phyloP scores from a whole-genome alignment of 1,140 invertebrate species.

The Aphaenogaster floridana region DNA sequence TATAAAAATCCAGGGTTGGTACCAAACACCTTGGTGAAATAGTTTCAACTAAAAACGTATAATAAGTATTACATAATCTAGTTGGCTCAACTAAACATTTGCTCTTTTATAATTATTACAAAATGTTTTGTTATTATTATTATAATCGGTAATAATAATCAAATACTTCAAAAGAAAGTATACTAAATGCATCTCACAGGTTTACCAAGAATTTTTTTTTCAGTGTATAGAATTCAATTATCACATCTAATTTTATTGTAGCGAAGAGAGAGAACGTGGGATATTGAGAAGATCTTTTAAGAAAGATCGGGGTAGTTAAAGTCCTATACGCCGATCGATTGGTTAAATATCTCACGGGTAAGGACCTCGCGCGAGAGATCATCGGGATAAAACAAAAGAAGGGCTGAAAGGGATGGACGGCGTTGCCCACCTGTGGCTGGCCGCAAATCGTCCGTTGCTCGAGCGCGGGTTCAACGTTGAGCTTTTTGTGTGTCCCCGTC shows the following conservation, averaged over 20 bases:
- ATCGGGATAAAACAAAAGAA: conserved; percentile 37
- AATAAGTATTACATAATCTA: too few relatives aligned
- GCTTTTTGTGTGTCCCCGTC: background rate
- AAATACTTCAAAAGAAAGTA: too few relatives aligned
- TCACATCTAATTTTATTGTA: background rate
- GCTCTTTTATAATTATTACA: too few relatives aligned
- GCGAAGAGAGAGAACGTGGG: background rate
- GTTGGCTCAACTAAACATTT: too few relatives aligned
- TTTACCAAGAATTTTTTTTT: too few relatives aligned
- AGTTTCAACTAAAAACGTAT: too few relatives aligned
- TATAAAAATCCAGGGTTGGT: too few relatives aligned
- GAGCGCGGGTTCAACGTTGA: background rate
- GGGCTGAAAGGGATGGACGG: conserved; percentile 23
- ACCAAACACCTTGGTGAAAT: too few relatives aligned
- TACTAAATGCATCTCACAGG: too few relatives aligned
- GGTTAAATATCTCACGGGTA: conserved; percentile 39
- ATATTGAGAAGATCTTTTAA: too few relatives aligned
- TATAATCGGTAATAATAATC: too few relatives aligned
- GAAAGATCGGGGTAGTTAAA: background rate
- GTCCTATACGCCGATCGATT: background rate
- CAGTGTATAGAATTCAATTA: background rate
- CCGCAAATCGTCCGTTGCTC: background rate
- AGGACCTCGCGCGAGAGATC: background rate
- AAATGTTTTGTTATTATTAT: too few relatives aligned
- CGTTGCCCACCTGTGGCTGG: conserved; percentile 55